These are phyloP conservation scores for Gadus macrocephalus DNA, from an alignment of 2,113 vertebrate genomes.

Conservation along the genomic window DNA sequence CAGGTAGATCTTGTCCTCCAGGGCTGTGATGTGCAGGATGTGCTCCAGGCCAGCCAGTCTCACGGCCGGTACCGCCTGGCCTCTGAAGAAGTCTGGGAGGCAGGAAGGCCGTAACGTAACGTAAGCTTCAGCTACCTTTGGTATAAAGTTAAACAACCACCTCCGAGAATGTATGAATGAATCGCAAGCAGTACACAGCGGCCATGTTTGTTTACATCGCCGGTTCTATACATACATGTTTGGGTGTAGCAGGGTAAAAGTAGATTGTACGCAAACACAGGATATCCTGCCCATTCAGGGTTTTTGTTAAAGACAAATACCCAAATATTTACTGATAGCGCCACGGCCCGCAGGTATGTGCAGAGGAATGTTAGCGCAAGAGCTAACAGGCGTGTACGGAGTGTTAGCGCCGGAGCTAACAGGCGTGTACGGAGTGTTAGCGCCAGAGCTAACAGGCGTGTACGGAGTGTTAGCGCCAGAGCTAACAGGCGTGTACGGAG, in stretches of 20 bases:
- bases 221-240: too few species aligned
- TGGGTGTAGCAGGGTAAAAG: too few species aligned
- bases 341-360: too few species aligned
- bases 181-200: too few species aligned
- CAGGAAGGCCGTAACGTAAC: not conserved
- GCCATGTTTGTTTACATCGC: too few species aligned
- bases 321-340: too few species aligned
- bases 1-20: constrained; percentile 87
- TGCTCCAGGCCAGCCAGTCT: constrained; percentile 92
- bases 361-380: too few species aligned
- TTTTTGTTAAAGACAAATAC: too few species aligned
- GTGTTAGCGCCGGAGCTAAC: not conserved
- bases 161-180: too few species aligned
- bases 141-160: too few species aligned
- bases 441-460: not conserved
- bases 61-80: constrained; percentile 79
- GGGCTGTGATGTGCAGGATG: constrained; percentile 88
- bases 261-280: not conserved
- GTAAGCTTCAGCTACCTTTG: too few species aligned
- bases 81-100: constrained; percentile 89
- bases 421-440: not conserved
- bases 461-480: not conserved
- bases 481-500: not conserved
- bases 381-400: not conserved
- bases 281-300: too few species aligned